phyloP scores from a whole-genome alignment of 2,888 invertebrate genomes.

The Xylocampa areola region DNA sequence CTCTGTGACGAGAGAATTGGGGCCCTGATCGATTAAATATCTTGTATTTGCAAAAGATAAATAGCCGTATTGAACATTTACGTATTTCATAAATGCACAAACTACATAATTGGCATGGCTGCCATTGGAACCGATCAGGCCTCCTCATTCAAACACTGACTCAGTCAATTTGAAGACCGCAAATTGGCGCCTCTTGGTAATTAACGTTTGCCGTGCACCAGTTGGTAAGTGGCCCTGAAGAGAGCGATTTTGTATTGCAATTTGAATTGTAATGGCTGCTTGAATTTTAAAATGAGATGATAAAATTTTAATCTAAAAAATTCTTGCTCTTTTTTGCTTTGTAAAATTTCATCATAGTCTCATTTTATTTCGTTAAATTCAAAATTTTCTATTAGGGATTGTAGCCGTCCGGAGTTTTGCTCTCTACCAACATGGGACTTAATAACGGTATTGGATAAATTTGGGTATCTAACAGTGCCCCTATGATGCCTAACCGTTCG shows the following conservation, averaged over 20 bases:
- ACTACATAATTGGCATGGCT: constrained; percentile 50
- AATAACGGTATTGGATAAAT: too few species aligned
- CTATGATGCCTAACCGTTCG: too few species aligned
- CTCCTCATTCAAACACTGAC: constrained; percentile 57
- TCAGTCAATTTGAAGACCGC: constrained; percentile 79
- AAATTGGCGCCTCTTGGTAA: constrained; percentile 83
- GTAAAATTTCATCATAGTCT: neutral
- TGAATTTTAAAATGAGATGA: neutral
- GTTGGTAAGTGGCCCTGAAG: constrained; percentile 64
- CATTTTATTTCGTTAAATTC: too few species aligned
- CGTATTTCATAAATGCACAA: constrained; percentile 44
- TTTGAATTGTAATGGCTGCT: constrained; percentile 21
- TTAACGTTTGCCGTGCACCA: constrained; percentile 79
- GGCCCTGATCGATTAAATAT: neutral
- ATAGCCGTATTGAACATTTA: constrained; percentile 15
- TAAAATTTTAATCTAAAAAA: too few species aligned
- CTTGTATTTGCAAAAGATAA: neutral
- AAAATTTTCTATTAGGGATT: too few species aligned
- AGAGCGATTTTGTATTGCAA: constrained; percentile 38
- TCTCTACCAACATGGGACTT: too few species aligned
- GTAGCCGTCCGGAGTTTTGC: too few species aligned
- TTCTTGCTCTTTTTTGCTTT: too few species aligned
- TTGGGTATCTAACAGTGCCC: too few species aligned
- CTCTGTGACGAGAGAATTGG: too few species aligned
- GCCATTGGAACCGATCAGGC: constrained; percentile 38